Evolutionary conservation across 2,797 vertebrate species (phyloP).

Genomic region (Poliocrania exsul): DNA sequence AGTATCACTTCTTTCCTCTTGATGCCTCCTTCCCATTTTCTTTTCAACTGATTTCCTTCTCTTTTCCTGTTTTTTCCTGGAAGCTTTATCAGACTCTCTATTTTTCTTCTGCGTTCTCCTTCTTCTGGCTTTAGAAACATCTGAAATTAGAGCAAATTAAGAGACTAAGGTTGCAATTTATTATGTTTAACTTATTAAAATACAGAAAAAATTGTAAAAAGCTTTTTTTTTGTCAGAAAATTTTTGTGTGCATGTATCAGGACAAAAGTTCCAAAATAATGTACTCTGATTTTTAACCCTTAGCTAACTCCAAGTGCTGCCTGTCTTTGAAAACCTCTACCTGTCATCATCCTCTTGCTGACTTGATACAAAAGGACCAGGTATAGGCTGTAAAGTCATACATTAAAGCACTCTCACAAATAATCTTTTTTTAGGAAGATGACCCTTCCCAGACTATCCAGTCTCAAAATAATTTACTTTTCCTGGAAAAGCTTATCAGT

Average conservation of each 20-base stretch:
- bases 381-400: neutral
- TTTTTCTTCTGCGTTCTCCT: constrained; percentile 78
- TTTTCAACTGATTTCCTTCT: constrained; percentile 73
- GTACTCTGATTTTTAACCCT: neutral
- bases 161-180: neutral
- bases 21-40: constrained; percentile 62
- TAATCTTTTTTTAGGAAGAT: neutral
- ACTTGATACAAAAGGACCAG: neutral
- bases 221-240: neutral
- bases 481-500: neutral
- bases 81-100: constrained; percentile 70
- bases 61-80: constrained; percentile 65
- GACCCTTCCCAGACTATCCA: neutral
- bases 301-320: neutral
- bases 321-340: neutral
- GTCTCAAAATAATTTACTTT: neutral
- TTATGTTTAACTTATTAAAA: neutral
- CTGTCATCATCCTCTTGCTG: neutral
- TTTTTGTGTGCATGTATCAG: neutral
- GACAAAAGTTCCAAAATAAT: neutral
- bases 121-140: constrained; percentile 78
- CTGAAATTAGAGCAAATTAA: constrained; percentile 57
- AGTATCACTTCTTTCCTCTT: constrained; percentile 71
- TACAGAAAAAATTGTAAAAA: neutral
- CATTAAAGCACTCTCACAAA: neutral